Base-by-base conservation (phyloP, 2,113 vertebrate genomes). In the Trichechus manatus region DNA sequence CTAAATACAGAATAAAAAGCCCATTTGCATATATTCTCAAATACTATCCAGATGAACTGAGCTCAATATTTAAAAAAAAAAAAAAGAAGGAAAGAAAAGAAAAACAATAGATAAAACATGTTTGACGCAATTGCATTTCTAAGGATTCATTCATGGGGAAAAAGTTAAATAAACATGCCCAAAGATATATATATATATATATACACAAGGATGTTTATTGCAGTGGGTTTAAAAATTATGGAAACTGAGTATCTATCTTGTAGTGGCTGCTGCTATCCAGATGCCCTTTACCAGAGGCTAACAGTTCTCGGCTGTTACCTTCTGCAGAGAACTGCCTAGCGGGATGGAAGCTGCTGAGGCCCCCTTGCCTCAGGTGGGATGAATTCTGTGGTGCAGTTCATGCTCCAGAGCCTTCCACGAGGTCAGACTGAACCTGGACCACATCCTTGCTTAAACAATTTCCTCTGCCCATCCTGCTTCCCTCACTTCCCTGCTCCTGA, bases 71-170 rank as follows among this genome's bases (percentile, higher is more conserved):
- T 25, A 72, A 75, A 72, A 59, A 33, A 70, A 61, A 61, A 29
- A 31, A 83, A 68, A 14, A 15, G 53, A 17, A 14, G 15, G 53
- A 5, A 61, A 61, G 7, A 7, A 61, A 61, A 22, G 20, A 81
- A 95, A 50, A 33, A 29, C 31, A 83, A 47, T 9, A n/a, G 39
- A 59, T 72, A 94, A 95, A 92, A 64, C 17, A 84, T 77, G 23
- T 56, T 59, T 92, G 42, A 89, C 25, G 44, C 64, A 53, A 19
- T 82, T 86, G n/a, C n/a, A 64, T 72, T 84, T 87, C 61, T 42
- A 91, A 68, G 33, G 72, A 53, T 63, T 91, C 36, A 17, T 72
- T 61, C 44, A 63, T 33, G 4, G 80, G 56, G 39, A 27, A 53
- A 50, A 72, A 91, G 33, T 78, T 64, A 31, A 89, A 77, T 68